These are phyloP conservation scores for Cydia pomonella DNA, from an alignment of 1,140 invertebrate species.

Conservation along the genomic window DNA sequence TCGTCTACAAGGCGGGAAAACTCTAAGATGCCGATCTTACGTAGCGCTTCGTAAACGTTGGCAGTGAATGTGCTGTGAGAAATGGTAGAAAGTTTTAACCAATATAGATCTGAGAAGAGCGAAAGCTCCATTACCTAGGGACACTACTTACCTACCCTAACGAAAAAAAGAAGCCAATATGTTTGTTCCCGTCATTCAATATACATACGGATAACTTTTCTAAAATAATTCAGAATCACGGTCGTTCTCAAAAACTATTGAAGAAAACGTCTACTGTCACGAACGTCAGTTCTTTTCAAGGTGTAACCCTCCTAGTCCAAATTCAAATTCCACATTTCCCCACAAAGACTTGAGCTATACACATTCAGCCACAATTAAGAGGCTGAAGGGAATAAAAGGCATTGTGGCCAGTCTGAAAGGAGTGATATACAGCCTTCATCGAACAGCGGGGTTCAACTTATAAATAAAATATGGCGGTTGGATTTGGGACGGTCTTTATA, in stretches of 20 bases:
- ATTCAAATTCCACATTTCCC: slow-evolving; percentile 3
- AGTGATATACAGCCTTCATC: slow-evolving; percentile 52
- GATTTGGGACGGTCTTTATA: slow-evolving; percentile 61
- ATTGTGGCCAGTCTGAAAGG: slow-evolving; percentile 46
- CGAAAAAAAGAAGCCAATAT: no score
- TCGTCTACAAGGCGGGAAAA: no score
- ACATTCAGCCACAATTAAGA: slow-evolving; percentile 33
- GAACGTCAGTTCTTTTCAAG: not conserved
- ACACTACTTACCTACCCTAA: no score
- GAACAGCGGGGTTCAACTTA: slow-evolving; percentile 54
- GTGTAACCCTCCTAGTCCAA: not conserved
- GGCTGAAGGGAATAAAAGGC: slow-evolving; percentile 32
- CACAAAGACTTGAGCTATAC: slow-evolving; percentile 21
- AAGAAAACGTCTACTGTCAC: slow-evolving; percentile 14
- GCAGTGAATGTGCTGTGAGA: no score
- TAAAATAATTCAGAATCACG: not conserved
- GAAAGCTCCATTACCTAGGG: no score
- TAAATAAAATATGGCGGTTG: slow-evolving; percentile 57
- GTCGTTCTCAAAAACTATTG: not conserved
- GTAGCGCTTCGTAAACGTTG: no score
- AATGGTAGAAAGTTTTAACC: no score
- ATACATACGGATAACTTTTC: not conserved
- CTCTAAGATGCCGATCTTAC: no score
- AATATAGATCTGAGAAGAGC: no score
- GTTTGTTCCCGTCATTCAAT: no score